Evolutionary conservation across 2,113 vertebrate genomes (phyloP).

Genomic region (Charina bottae): DNA sequence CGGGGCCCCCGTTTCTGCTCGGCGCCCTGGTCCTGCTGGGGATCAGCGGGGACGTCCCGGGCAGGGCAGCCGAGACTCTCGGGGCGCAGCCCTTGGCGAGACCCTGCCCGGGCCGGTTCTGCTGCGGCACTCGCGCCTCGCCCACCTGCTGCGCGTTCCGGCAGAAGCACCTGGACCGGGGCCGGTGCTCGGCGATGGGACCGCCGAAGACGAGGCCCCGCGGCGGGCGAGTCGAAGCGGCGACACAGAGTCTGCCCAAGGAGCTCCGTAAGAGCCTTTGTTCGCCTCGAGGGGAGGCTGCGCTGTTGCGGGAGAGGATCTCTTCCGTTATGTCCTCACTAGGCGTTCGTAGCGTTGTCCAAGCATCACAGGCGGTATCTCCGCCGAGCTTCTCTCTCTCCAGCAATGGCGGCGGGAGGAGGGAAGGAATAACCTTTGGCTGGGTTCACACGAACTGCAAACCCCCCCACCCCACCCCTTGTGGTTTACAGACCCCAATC

Average conservation of each 20-base stretch:
- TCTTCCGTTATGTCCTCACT: background rate
- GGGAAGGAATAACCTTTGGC: too few relatives aligned
- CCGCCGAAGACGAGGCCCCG: background rate
- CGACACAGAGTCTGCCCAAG: background rate
- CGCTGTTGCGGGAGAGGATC: background rate
- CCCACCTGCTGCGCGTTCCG: background rate
- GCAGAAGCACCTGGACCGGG: background rate
- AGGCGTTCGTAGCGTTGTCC: background rate
- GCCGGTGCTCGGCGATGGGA: background rate
- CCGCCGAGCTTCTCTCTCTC: background rate
- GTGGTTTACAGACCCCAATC: background rate
- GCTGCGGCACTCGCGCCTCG: background rate
- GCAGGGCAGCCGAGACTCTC: background rate
- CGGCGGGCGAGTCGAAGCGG: background rate
- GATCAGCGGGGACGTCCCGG: background rate
- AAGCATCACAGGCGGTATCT: background rate
- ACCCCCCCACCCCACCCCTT: background rate
- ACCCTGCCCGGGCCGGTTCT: background rate
- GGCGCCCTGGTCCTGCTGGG: background rate
- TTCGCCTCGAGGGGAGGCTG: background rate
- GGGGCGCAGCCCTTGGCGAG: background rate
- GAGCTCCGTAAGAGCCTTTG: background rate
- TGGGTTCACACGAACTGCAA: too few relatives aligned
- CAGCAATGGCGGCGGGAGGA: background rate
- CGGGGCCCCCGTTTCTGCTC: background rate